These are phyloP conservation scores for Onychomys leucogaster DNA, from an alignment of 2,797 vertebrate genomes.

Conservation along the genomic window DNA sequence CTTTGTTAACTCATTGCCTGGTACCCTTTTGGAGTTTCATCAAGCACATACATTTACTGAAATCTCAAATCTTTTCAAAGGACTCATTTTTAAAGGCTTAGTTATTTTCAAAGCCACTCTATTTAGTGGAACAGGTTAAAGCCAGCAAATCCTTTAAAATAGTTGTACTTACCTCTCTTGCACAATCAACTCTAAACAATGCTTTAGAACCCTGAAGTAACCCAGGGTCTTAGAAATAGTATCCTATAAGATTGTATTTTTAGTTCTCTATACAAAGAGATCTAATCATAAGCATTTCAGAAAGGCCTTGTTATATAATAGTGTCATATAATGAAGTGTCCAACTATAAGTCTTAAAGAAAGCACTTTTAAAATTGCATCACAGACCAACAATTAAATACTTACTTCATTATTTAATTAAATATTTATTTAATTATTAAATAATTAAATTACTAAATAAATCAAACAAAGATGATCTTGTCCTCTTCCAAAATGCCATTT, in stretches of 20 bases:
- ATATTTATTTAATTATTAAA: too few relatives aligned
- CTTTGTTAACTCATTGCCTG: neutral
- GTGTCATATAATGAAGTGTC: neutral
- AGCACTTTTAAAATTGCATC: neutral
- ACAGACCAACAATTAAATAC: neutral
- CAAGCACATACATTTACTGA: neutral
- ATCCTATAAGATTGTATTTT: slow-evolving; percentile 4
- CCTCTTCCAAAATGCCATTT: neutral
- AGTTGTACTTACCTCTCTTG: slow-evolving; percentile 28
- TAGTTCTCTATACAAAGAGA: neutral
- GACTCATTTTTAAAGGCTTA: slow-evolving; percentile 53
- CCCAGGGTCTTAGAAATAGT: neutral
- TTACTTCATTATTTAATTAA: too few relatives aligned
- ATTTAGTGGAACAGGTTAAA: slow-evolving; percentile 11
- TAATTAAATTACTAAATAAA: neutral
- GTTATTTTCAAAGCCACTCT: neutral
- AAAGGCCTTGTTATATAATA: neutral
- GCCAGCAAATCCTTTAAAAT: slow-evolving; percentile 53
- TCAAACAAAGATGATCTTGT: neutral
- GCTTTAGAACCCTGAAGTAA: neutral
- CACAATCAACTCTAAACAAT: slow-evolving; percentile 43
- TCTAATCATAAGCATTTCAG: slow-evolving; percentile 44
- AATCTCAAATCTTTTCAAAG: slow-evolving; percentile 41
- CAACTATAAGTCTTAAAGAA: slow-evolving; percentile 22
- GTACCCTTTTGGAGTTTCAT: neutral